phyloP scores from a whole-genome alignment of 2,797 vertebrate genomes.

The Zalophus californianus region DNA sequence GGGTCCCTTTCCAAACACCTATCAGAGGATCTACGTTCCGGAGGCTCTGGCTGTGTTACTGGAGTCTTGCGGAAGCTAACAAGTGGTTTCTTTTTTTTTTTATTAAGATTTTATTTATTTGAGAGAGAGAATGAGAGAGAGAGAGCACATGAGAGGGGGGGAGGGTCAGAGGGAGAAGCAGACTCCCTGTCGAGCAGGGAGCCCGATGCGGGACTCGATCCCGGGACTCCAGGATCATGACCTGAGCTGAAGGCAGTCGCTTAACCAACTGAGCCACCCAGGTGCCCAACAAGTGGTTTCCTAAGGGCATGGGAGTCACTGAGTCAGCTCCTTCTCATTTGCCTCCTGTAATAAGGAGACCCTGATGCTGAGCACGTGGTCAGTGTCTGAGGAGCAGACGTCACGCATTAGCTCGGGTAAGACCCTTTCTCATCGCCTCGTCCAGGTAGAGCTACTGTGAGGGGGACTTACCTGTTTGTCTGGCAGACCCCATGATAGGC shows the following conservation, averaged over 20 bases:
- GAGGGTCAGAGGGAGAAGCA: too few relatives aligned
- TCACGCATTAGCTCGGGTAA: accelerated
- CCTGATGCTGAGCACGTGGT: accelerated
- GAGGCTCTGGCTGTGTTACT: neutral
- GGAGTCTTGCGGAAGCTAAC: neutral
- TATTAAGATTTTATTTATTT: too few relatives aligned
- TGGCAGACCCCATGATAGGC: constrained; percentile 92
- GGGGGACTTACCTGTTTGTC: constrained; percentile 92
- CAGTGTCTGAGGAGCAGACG: neutral
- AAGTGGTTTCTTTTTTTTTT: neutral
- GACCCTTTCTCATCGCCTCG: accelerated
- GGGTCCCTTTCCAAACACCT: neutral
- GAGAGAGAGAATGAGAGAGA: too few relatives aligned
- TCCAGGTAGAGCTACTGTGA: accelerated
- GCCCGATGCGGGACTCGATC: too few relatives aligned
- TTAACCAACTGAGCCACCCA: too few relatives aligned
- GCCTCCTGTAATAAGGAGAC: neutral
- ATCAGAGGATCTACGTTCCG: neutral
- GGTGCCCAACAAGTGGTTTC: neutral
- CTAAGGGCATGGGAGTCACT: neutral
- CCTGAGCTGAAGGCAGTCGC: too few relatives aligned
- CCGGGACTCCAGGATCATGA: too few relatives aligned
- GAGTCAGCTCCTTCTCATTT: neutral
- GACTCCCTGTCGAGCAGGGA: too few relatives aligned
- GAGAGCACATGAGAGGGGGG: too few relatives aligned